Base-by-base conservation (phyloP, 2,888 invertebrate genomes). In the Morpho deidamia region DNA sequence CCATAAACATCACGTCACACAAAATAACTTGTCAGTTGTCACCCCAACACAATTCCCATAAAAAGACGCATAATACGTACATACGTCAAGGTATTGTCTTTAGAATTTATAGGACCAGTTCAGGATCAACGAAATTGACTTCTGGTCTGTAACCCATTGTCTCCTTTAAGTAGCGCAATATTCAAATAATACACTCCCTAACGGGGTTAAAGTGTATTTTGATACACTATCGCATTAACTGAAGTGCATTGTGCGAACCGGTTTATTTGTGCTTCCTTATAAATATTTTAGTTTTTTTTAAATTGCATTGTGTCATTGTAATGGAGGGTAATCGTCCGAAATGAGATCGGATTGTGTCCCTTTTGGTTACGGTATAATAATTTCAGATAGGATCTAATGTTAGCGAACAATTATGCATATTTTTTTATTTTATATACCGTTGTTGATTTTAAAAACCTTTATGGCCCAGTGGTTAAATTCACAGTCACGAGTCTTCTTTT, bases 171-270 rank as follows among this genome's bases (percentile, higher is more conserved):
- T 78, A 69, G 73, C 71, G 72, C 76, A 76, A 77, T 77, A 74
- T 77, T 77, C 57, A 71, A 76, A 78, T 78, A 77, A 78, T 78
- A 63, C 65, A 78, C 72, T 69, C 47, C 48, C 52, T 61, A 61
- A 59, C 61, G 40, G 8, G 49, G 59, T 53, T 56, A 61, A 47
- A 44, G 50, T 50, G 37, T 50, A 43, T 50, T 35, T 45, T 23
- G 23, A 23, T 23, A 23, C 23, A 23, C 23, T 23, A 5, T 23
- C 23, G 42, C 42, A 40, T 45, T 41, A 42, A 50, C 32, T 43
- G 58, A 39, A 46, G 45, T 46, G 49, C 35, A 45, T 54, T 64
- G 62, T 63, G 48, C 34, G 46, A 46, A 67, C 69, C 58, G 64
- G 69, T 69, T 67, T 51, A 11, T 46, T 58, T 49, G 42, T 44